phyloP scores from a whole-genome alignment of 2,888 invertebrate genomes.

The Erebia aethiops region DNA sequence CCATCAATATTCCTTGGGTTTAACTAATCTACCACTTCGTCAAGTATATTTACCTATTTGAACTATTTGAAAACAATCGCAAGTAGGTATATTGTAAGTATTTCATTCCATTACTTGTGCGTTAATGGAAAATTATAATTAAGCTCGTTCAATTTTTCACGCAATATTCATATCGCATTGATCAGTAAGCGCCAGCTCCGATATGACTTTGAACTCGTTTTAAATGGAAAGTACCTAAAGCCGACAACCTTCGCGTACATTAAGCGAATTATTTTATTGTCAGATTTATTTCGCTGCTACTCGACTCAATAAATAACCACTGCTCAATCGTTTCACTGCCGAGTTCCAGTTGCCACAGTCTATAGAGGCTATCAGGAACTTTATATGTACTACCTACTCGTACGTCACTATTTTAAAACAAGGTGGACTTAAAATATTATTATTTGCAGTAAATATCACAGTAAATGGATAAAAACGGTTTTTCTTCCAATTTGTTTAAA shows the following conservation, averaged over 20 bases:
- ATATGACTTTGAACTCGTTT: constrained; percentile 42
- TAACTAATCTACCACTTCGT: no score
- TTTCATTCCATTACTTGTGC: background rate
- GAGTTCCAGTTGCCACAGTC: background rate
- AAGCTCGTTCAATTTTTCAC: constrained; percentile 5
- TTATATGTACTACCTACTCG: no score
- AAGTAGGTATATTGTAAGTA: background rate
- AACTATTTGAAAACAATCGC: background rate
- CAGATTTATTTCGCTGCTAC: constrained; percentile 31
- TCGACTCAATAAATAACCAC: constrained; percentile 12
- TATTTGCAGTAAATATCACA: background rate
- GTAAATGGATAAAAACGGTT: background rate
- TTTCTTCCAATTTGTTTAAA: background rate
- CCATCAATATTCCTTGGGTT: no score
- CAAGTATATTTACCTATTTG: no score
- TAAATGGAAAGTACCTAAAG: constrained; percentile 42
- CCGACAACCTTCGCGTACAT: constrained; percentile 36
- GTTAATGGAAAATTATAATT: no score
- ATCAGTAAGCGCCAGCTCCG: background rate
- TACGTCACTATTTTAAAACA: background rate
- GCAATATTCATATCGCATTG: background rate
- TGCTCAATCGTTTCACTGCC: background rate
- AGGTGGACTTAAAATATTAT: background rate
- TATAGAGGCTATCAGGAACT: background rate
- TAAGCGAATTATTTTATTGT: constrained; percentile 28